Percentiles rank a stretch among this genome's conserved stretches.
Evolutionary conservation across 2,888 invertebrate species (phyloP).

Genomic region (Thecocarcelia acutangulata): DNA sequence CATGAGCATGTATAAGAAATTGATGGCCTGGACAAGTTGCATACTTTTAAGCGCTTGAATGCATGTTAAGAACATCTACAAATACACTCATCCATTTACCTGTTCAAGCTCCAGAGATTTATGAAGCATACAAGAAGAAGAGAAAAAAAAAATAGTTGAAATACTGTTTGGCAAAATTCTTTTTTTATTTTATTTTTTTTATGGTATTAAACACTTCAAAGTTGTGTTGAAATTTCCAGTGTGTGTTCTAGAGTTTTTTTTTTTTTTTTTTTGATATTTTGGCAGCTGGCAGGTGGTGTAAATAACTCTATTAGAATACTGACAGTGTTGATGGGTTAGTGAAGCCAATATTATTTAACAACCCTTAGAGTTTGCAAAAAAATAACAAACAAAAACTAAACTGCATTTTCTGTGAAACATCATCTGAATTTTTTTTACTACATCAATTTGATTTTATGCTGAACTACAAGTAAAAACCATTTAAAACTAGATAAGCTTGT

Average conservation of each 20-base stretch:
- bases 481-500: constrained; percentile 10
- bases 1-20: constrained; percentile 18
- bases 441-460: constrained; percentile 48
- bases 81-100: constrained; percentile 35
- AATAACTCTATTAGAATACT: constrained; percentile 64
- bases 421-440: constrained; percentile 30
- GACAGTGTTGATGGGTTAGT: constrained; percentile 59
- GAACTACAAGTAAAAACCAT: constrained; percentile 39
- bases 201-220: constrained; percentile 33
- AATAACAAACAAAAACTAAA: constrained; percentile 11
- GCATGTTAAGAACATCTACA: constrained; percentile 34
- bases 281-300: constrained; percentile 56
- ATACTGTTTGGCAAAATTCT: constrained; percentile 30
- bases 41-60: constrained; percentile 56
- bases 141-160: not conserved
- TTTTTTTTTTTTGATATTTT: constrained; percentile 10
- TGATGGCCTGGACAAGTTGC: constrained; percentile 58
- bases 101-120: constrained; percentile 53
- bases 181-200: not conserved
- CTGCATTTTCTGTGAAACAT: not conserved
- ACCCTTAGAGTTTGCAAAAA: constrained; percentile 9
- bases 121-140: constrained; percentile 49
- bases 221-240: constrained; percentile 19
- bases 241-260: not conserved
- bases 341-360: constrained; percentile 49